Evolutionary conservation across 2,888 invertebrate genomes (phyloP), one percentile per base, ranked within the genome.

Genomic region (Malachius bipustulatus): DNA sequence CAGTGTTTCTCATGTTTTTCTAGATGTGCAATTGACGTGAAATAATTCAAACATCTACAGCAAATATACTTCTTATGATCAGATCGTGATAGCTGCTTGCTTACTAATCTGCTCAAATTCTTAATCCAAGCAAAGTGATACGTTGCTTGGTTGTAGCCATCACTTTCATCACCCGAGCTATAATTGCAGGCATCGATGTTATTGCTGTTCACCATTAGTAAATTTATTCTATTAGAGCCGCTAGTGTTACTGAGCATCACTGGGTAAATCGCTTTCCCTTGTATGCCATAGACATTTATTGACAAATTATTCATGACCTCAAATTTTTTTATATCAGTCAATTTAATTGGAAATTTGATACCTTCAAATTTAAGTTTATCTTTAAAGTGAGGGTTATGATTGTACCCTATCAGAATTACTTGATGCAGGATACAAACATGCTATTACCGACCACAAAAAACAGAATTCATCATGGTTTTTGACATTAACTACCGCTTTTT

Each of bases 361-460:
- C 42, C 44, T 14, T 42, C 37, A 2, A 48, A 37, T 10, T 51
- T 48, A 26, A 51, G 40, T 4, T 47, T 44, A 4, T 26, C 16
- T 12, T 38, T 36, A 35, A 41, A 47, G 31, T 49, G 39, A 3
- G 47, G 47, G 35, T n/a, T 52, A 52, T 8, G 37, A 39, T n/a
- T 37, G 32, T n/a, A 38, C 9, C 31, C 43, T 32, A 14, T 48
- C 26, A 10, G 29, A 4, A 37, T 48, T 2, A 8, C 16, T 16
- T 26, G 29, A 14, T 4, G 34, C 37, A 2, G 47, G 46, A 36
- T 39, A 40, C 24, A 51, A 27, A 26, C 49, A 47, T 13, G 47
- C 41, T 9, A 45, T 34, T 26, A 52, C 37, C 26, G 47, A 40
- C 48, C 49, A 52, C 1, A 42, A 40, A 40, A 52, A 52, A 36